Base-by-base conservation (phyloP, 2,888 invertebrate species). In the Cylloceria caligata region DNA sequence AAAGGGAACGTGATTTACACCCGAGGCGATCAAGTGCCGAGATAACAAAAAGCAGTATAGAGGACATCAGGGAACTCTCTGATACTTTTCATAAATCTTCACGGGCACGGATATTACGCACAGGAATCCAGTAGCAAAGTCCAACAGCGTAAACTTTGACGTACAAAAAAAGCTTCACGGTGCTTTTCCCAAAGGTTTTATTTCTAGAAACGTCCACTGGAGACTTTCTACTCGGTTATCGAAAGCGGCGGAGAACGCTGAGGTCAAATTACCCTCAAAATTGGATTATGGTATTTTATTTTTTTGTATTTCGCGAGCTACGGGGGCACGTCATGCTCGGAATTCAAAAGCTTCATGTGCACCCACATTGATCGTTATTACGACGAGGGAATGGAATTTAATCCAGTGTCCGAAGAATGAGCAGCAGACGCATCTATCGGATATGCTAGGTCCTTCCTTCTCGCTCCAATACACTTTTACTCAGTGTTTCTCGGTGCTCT, bases 211-310 rank as follows among this genome's bases (percentile, higher is more conserved):
- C 30, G 47, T 76, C 72, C 42, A 24, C 39, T 55, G 47, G 13
- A 27, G 57, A 39, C 27, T 21, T 24, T 30, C 60, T 62, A 60
- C 64, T 68, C 62, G 24, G 62, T 64, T 62, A 60, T 60, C 57
- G 9, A 36, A 27, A 42, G 39, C 52, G 36, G 42, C 57, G 76
- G 9, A 60, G 67, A 72, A 78, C 55, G 55, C 62, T 34, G 55
- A 11, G 62, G 77, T 68, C 42, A 55, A 81, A 81, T 81, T 81
- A 81, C 55, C 73, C 64, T 81, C 69, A 73, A 78, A 81, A 81
- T 78, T 78, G 77, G 81, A 81, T 81, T 81, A 81, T 81, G 30
- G 71, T 62, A n/a, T 34, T 30, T 71, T 27, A n/a, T n/a, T 49
- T 42, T 64, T 64, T 27, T 13, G 6, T 11, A 24, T 6, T 64